Evolutionary conservation across 2,797 vertebrate genomes (phyloP).

Genomic region (Gallirallus australis): DNA sequence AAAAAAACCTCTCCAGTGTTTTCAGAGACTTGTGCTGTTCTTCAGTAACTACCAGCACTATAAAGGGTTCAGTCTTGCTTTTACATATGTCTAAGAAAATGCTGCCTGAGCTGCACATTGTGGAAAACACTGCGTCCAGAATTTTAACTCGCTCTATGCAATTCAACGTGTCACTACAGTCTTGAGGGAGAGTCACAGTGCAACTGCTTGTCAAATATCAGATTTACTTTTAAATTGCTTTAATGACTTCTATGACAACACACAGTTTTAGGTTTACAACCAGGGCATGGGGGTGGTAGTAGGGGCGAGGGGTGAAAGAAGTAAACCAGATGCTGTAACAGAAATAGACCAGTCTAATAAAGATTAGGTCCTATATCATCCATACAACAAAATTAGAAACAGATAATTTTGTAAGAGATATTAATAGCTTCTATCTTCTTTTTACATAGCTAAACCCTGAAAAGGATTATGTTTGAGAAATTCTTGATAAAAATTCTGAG

Average conservation of each 20-base stretch:
- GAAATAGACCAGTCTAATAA: neutral
- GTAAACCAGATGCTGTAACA: neutral
- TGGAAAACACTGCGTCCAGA: slow-evolving; percentile 5
- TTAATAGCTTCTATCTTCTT: neutral
- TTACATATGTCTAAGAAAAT: neutral
- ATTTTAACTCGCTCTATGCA: slow-evolving; percentile 6
- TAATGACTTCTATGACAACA: neutral
- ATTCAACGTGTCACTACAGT: neutral
- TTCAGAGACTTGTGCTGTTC: neutral
- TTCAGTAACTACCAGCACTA: neutral
- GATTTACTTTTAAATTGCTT: slow-evolving; percentile 30
- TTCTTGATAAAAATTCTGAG: neutral
- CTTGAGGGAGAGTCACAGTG: neutral
- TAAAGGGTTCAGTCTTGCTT: neutral
- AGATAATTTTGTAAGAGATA: neutral
- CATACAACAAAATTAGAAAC: neutral
- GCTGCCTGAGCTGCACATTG: neutral
- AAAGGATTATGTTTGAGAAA: neutral
- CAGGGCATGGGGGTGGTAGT: neutral
- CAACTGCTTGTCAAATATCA: slow-evolving; percentile 34
- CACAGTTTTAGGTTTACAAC: neutral
- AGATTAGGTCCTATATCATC: neutral
- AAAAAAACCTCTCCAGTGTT: neutral
- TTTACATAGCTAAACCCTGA: neutral
- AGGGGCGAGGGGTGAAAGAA: too few species aligned